Conservation (phyloP, 2,113 vertebrate genomes). For the Bagarius yarrelli region DNA sequence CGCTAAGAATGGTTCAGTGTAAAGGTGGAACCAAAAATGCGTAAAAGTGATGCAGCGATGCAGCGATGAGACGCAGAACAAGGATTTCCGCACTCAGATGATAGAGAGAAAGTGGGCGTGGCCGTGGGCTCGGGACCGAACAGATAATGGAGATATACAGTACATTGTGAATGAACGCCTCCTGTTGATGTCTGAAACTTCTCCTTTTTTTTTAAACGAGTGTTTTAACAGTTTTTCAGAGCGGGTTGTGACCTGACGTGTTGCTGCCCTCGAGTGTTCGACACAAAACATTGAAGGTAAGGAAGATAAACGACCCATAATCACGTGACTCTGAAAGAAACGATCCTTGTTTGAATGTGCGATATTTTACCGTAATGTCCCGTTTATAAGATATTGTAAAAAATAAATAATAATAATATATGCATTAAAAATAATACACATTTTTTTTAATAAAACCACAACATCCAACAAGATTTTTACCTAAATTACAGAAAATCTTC, state of each 20-base stretch:
- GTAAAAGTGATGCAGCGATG: constrained; percentile 10
- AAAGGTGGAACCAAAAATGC: background rate
- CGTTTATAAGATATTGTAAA: background rate
- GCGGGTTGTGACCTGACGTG: background rate
- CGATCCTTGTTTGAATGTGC: background rate
- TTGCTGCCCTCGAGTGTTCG: constrained; percentile 72
- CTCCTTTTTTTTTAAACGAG: background rate
- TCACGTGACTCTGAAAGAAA: too few species aligned
- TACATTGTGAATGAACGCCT: constrained; percentile 52
- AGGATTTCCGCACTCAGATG: constrained; percentile 38
- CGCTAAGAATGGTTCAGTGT: background rate
- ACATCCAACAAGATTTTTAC: background rate
- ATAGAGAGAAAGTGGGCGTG: constrained; percentile 61
- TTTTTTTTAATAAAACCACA: too few species aligned
- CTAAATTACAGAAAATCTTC: background rate
- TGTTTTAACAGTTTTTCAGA: background rate
- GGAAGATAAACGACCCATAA: too few species aligned
- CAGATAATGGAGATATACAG: constrained; percentile 23
- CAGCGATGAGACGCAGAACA: background rate
- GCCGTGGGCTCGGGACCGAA: constrained; percentile 54
- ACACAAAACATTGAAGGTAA: constrained; percentile 45
- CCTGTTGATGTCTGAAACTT: constrained; percentile 40
- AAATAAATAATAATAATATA: background rate
- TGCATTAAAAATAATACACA: too few species aligned
- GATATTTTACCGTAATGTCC: background rate